Percentiles rank a stretch among this genome's conserved stretches.
Evolutionary conservation across 2,113 vertebrate genomes (phyloP).

Genomic region (Etheostoma spectabile): DNA sequence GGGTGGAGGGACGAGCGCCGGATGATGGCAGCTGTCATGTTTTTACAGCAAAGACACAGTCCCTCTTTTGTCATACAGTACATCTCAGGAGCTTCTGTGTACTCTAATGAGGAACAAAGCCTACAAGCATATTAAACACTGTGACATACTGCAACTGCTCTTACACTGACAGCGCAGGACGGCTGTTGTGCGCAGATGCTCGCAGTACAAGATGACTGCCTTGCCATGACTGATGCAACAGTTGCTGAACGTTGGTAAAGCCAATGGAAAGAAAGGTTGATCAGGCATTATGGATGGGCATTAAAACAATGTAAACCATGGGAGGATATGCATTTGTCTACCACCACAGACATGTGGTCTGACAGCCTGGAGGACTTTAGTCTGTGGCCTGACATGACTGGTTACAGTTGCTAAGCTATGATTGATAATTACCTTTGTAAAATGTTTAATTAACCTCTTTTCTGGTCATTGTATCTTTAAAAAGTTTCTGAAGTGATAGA

Average conservation of each 20-base stretch:
- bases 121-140: conserved; percentile 67
- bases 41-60: conserved; percentile 66
- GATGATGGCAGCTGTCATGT: conserved; percentile 75
- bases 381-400: not conserved
- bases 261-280: not conserved
- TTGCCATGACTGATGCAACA: conserved; percentile 27
- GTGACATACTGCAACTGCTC: conserved; percentile 55
- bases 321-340: not conserved
- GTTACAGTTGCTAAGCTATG: not conserved
- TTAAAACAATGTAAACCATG: not conserved
- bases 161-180: conserved; percentile 44
- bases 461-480: not conserved
- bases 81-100: conserved; percentile 67
- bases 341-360: too few relatives aligned
- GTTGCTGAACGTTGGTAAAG: conserved; percentile 10
- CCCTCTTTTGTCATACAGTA: conserved; percentile 65
- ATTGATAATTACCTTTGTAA: not conserved
- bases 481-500: not conserved
- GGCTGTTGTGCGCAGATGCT: conserved; percentile 45
- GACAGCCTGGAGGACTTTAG: too few relatives aligned
- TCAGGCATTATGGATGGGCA: not conserved
- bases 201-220: conserved; percentile 33
- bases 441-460: not conserved
- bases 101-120: conserved; percentile 78
- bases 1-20: conserved; percentile 38